Conservation (phyloP, 2,888 invertebrate species). For the Operophtera brumata region DNA sequence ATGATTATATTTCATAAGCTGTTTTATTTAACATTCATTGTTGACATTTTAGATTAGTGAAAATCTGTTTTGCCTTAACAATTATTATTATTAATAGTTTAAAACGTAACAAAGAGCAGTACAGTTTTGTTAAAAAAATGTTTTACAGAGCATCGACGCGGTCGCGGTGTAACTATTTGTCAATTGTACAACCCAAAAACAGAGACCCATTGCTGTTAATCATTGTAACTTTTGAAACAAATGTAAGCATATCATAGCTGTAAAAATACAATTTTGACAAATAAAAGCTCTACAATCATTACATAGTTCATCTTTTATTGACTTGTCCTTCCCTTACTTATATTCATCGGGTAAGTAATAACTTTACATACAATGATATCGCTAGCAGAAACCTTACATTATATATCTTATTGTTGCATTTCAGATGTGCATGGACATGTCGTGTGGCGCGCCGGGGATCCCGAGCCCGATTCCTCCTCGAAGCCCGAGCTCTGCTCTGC, state of each 20-base stretch:
- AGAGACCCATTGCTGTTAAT: slow-evolving; percentile 80
- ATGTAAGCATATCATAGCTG: slow-evolving; percentile 96
- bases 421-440: slow-evolving; percentile 76
- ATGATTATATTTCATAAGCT: slow-evolving; percentile 65
- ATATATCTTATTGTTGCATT: slow-evolving; percentile 31
- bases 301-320: slow-evolving; percentile 62
- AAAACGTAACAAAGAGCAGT: slow-evolving; percentile 74
- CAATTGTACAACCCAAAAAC: slow-evolving; percentile 72
- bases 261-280: slow-evolving; percentile 92
- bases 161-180: slow-evolving; percentile 69
- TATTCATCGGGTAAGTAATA: slow-evolving; percentile 24
- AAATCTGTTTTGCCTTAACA: slow-evolving; percentile 78
- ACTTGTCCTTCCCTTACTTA: slow-evolving; percentile 4
- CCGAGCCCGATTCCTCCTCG: slow-evolving; percentile 61
- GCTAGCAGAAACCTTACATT: not conserved
- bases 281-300: slow-evolving; percentile 86
- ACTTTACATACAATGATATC: not conserved
- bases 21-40: slow-evolving; percentile 79
- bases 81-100: slow-evolving; percentile 67
- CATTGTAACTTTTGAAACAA: slow-evolving; percentile 84
- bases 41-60: slow-evolving; percentile 78
- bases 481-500: slow-evolving; percentile 54
- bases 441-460: slow-evolving; percentile 56
- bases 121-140: slow-evolving; percentile 69
- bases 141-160: slow-evolving; percentile 59